phyloP scores from a whole-genome alignment of 2,888 invertebrate genomes.

The Fragum fragum region DNA sequence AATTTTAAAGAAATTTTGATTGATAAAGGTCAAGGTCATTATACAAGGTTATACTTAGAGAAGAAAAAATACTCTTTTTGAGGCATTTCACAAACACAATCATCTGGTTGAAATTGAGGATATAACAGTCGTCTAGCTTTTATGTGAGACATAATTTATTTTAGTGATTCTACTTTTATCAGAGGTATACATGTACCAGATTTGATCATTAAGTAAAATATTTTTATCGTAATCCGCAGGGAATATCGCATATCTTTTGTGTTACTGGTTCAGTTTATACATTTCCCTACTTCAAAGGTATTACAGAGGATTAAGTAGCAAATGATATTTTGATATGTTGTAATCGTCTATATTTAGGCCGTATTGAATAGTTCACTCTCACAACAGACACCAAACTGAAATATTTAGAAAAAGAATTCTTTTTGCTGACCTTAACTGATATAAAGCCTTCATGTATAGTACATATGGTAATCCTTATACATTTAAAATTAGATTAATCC shows the following conservation, averaged over 20 bases:
- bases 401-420: constrained; percentile 15
- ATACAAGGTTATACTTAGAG: too few species aligned
- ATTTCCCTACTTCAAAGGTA: constrained; percentile 32
- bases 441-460: background rate
- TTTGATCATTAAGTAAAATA: constrained; percentile 19
- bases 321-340: constrained; percentile 57
- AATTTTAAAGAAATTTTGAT: too few species aligned
- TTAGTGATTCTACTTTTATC: too few species aligned
- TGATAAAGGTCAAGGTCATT: too few species aligned
- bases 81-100: too few species aligned
- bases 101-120: too few species aligned
- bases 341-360: constrained; percentile 45
- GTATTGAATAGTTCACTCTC: constrained; percentile 9
- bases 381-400: constrained; percentile 27
- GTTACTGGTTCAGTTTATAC: constrained; percentile 18
- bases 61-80: too few species aligned
- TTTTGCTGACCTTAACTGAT: constrained; percentile 14
- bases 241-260: constrained; percentile 47
- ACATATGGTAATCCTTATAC: too few species aligned
- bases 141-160: too few species aligned
- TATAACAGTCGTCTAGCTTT: too few species aligned
- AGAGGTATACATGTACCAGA: background rate
- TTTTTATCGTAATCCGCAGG: constrained; percentile 33
- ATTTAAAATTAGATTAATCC: too few species aligned
- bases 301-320: constrained; percentile 58